phyloP scores from a whole-genome alignment of 1,140 invertebrate species.

The Macrotrachela quadricornifera region DNA sequence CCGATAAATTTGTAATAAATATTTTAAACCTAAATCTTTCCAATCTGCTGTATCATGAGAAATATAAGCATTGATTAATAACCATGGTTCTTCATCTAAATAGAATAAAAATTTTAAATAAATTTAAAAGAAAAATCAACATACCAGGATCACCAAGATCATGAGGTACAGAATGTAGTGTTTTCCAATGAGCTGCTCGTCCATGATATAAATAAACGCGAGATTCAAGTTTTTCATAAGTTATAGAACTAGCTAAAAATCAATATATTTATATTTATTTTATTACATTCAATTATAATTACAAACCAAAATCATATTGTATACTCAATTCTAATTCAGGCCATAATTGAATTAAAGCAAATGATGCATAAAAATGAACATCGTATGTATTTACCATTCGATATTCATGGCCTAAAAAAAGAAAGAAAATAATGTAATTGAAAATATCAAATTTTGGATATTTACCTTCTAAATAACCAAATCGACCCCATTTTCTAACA shows the following conservation, averaged over 20 bases:
- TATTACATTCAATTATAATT: too few species aligned
- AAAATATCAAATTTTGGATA: too few species aligned
- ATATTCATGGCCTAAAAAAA: slow-evolving; percentile 50
- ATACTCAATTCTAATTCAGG: slow-evolving; percentile 62
- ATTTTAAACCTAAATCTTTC: slow-evolving; percentile 79
- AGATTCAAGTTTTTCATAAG: slow-evolving; percentile 16
- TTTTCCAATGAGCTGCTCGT: slow-evolving; percentile 33
- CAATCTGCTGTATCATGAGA: slow-evolving; percentile 71
- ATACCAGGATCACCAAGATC: slow-evolving; percentile 67
- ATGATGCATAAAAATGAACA: slow-evolving; percentile 83
- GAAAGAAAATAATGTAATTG: too few species aligned
- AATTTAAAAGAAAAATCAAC: too few species aligned
- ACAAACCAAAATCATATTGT: slow-evolving; percentile 51
- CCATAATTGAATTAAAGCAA: slow-evolving; percentile 63
- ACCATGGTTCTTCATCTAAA: slow-evolving; percentile 50
- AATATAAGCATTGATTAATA: slow-evolving; percentile 59
- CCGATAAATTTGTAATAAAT: slow-evolving; percentile 50
- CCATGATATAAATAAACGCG: slow-evolving; percentile 34
- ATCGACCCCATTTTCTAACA: slow-evolving; percentile 28
- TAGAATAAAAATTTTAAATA: too few species aligned
- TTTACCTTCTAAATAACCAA: slow-evolving; percentile 31
- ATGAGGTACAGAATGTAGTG: slow-evolving; percentile 52
- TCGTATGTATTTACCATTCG: slow-evolving; percentile 89
- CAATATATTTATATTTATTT: too few species aligned
- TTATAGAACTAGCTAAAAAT: slow-evolving; percentile 16